Evolutionary conservation across 2,888 invertebrate species (phyloP).

Genomic region (Lacanobia wlatinum): DNA sequence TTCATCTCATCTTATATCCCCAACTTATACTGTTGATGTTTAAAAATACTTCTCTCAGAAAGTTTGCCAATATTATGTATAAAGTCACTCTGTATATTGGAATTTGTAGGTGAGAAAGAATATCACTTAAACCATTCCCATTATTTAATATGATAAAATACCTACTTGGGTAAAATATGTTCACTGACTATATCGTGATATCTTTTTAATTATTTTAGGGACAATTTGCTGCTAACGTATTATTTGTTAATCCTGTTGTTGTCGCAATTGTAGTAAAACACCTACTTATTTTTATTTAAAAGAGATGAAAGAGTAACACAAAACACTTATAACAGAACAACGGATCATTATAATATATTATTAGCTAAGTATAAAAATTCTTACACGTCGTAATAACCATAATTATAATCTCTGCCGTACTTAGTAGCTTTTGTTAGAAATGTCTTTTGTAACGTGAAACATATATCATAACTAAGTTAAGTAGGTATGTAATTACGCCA

Average conservation of each 20-base stretch:
- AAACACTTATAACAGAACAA: constrained; percentile 4
- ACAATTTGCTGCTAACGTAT: neutral
- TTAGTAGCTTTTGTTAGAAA: constrained; percentile 26
- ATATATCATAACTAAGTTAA: constrained; percentile 12
- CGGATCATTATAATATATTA: constrained; percentile 22
- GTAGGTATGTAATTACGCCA: neutral
- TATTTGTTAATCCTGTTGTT: neutral
- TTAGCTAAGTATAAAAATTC: constrained; percentile 18
- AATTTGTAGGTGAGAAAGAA: too few relatives aligned
- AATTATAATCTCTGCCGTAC: constrained; percentile 23
- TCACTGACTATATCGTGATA: neutral
- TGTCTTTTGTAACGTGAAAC: constrained; percentile 28
- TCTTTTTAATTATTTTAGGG: neutral
- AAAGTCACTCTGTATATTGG: too few relatives aligned
- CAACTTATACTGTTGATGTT: too few relatives aligned
- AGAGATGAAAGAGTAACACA: neutral
- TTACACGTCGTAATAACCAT: constrained; percentile 28
- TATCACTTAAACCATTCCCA: too few relatives aligned
- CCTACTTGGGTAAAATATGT: too few relatives aligned
- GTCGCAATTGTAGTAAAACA: neutral
- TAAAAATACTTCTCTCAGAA: too few relatives aligned
- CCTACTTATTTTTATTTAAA: neutral
- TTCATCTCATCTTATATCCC: too few relatives aligned
- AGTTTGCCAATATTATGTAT: too few relatives aligned
- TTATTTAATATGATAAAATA: too few relatives aligned